Conservation (phyloP, 2,888 invertebrate genomes). For the Drosophila anomalipes region DNA sequence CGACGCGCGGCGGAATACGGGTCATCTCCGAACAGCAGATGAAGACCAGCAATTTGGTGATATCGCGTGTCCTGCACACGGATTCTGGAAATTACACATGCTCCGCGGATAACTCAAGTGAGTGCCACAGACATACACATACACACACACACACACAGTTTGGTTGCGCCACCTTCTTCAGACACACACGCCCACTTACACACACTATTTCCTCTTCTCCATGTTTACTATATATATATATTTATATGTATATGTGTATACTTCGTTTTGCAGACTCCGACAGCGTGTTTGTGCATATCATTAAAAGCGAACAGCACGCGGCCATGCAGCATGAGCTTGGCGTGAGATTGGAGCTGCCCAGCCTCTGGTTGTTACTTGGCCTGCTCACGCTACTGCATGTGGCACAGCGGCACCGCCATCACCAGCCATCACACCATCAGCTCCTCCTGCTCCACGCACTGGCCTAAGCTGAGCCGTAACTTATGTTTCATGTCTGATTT, state of each 20-base stretch:
- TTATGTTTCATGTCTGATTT: slow-evolving; percentile 69
- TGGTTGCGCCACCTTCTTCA: slow-evolving; percentile 51
- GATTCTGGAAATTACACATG: slow-evolving; percentile 94
- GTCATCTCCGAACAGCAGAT: slow-evolving; percentile 94
- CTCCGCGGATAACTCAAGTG: slow-evolving; percentile 92
- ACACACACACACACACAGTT: not conserved
- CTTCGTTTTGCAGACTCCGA: slow-evolving; percentile 88
- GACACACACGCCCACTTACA: slow-evolving; percentile 1
- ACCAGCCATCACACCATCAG: slow-evolving; percentile 15
- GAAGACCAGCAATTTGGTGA: slow-evolving; percentile 93
- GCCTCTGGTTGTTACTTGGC: slow-evolving; percentile 72
- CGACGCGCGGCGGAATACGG: slow-evolving; percentile 93
- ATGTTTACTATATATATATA: not conserved
- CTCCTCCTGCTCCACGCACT: slow-evolving; percentile 9
- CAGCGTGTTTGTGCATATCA: slow-evolving; percentile 93
- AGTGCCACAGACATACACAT: slow-evolving; percentile 50
- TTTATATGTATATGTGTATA: not conserved
- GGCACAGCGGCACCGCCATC: slow-evolving; percentile 20
- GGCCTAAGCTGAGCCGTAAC: slow-evolving; percentile 62
- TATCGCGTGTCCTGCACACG: slow-evolving; percentile 89
- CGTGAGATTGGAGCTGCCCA: slow-evolving; percentile 78
- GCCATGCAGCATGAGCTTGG: slow-evolving; percentile 87
- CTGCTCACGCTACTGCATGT: slow-evolving; percentile 63
- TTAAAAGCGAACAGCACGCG: slow-evolving; percentile 90
- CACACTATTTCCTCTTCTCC: slow-evolving; percentile 53